phyloP scores from a whole-genome alignment of 2,113 vertebrate genomes.

The Gnathochromis pfefferi region DNA sequence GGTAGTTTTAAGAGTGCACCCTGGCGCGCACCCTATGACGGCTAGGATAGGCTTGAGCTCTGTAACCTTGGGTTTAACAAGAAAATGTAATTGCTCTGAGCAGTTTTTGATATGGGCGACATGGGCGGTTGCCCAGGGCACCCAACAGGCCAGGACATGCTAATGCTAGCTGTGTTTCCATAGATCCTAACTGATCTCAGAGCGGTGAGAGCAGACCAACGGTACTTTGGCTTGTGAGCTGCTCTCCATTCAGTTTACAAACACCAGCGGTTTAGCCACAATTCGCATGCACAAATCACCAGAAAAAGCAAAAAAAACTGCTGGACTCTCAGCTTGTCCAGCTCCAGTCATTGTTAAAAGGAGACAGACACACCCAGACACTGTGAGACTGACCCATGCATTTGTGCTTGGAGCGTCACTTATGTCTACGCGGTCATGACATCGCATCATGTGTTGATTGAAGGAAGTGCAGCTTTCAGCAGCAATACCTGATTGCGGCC shows the following conservation, averaged over 20 bases:
- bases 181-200: not conserved
- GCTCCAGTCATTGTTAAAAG: not conserved
- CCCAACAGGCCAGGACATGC: not conserved
- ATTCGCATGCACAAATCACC: accelerated
- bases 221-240: not conserved
- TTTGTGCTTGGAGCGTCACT: not conserved
- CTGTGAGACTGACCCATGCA: not conserved
- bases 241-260: not conserved
- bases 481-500: not conserved
- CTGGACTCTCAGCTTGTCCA: not conserved
- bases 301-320: not conserved
- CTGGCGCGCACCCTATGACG: accelerated
- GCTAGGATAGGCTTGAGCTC: not conserved
- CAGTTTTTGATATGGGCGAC: accelerated
- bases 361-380: not conserved
- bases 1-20: not conserved
- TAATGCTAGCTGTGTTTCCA: not conserved
- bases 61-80: not conserved
- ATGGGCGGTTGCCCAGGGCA: not conserved
- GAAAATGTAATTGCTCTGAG: not conserved
- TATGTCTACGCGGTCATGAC: accelerated
- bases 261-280: not conserved
- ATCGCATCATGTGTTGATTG: not conserved
- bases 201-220: not conserved
- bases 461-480: not conserved